phyloP scores from a whole-genome alignment of 2,113 vertebrate species.

The Sula dactylatra region DNA sequence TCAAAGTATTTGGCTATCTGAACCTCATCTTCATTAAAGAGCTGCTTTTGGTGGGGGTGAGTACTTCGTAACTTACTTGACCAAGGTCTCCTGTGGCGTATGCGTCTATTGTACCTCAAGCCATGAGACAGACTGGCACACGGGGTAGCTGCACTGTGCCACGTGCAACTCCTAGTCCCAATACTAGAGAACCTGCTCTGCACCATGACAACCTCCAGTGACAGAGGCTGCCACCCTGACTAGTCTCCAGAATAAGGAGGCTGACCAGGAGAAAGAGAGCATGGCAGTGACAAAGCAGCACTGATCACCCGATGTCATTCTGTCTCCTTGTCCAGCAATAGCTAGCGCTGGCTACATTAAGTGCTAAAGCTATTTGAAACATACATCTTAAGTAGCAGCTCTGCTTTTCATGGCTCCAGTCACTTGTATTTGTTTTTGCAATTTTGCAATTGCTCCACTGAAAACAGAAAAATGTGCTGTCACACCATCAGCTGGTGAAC shows the following conservation, averaged over 20 bases:
- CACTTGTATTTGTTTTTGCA: neutral
- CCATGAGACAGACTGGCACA: neutral
- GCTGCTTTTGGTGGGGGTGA: neutral
- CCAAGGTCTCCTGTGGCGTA: rapidly evolving
- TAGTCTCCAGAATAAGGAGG: neutral
- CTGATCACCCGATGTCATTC: neutral
- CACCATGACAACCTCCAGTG: neutral
- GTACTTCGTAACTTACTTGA: neutral
- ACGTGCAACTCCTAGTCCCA: neutral
- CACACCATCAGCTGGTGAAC: conserved; percentile 3
- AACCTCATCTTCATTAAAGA: neutral
- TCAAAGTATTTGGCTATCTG: neutral
- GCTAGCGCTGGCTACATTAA: neutral
- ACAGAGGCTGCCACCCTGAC: neutral
- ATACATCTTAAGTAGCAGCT: neutral
- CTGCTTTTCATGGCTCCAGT: neutral
- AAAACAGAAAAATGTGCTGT: neutral
- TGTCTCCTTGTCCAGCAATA: neutral
- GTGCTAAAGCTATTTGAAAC: neutral
- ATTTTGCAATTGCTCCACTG: neutral
- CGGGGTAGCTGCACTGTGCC: neutral
- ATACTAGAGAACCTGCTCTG: neutral
- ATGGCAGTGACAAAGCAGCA: neutral
- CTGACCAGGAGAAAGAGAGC: neutral
- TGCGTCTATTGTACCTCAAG: neutral